Conservation (phyloP, 1,140 invertebrate genomes). For the Melitaea cinxia region DNA sequence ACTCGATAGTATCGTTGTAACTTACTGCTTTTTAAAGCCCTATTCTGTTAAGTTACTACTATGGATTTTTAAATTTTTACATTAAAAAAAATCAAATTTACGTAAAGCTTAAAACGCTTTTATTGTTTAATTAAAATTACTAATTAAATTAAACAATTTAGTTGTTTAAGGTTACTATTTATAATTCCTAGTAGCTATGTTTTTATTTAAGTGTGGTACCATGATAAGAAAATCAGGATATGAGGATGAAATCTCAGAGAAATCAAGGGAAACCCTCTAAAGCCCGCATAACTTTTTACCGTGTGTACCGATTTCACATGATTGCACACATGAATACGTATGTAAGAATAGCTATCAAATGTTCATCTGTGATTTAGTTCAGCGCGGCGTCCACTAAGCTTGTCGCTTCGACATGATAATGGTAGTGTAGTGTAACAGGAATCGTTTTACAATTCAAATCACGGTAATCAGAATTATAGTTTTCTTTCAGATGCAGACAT, state of each 20-base stretch:
- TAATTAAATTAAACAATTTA: too few relatives aligned
- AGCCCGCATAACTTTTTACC: too few relatives aligned
- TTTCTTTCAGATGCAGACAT: neutral
- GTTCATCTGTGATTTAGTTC: conserved; percentile 29
- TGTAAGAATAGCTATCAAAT: conserved; percentile 26
- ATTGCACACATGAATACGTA: conserved; percentile 27
- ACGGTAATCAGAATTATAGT: conserved; percentile 6
- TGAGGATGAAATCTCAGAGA: too few relatives aligned
- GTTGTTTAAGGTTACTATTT: too few relatives aligned
- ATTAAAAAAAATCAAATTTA: too few relatives aligned
- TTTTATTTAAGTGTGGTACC: too few relatives aligned
- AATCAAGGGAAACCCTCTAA: too few relatives aligned
- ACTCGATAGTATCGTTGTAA: conserved; percentile 40
- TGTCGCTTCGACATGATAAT: conserved; percentile 28
- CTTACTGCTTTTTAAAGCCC: conserved; percentile 27
- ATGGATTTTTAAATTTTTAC: too few relatives aligned
- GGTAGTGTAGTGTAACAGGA: conserved; percentile 26
- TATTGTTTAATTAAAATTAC: too few relatives aligned
- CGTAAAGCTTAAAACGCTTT: too few relatives aligned
- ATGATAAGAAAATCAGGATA: too few relatives aligned
- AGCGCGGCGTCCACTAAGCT: conserved; percentile 8
- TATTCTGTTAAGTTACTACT: conserved; percentile 14
- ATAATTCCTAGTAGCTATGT: too few relatives aligned
- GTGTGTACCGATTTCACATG: neutral
- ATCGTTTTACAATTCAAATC: conserved; percentile 29